phyloP scores from a whole-genome alignment of 2,888 invertebrate species.

The Unio pictorum region DNA sequence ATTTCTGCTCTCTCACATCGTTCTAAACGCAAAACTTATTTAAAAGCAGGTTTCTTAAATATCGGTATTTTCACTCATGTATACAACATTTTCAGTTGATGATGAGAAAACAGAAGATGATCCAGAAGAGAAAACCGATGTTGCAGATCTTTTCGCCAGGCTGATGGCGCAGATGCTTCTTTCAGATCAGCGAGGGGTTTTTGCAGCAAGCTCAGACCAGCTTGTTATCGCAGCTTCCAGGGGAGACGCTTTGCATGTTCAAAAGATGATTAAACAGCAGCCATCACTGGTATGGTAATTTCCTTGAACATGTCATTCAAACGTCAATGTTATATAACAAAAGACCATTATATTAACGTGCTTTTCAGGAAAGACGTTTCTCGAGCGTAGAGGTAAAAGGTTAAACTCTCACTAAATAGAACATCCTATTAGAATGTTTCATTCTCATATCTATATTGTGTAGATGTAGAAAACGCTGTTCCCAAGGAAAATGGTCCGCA shows the following conservation, averaged over 20 bases:
- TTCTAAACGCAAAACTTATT: too few relatives aligned
- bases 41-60: too few relatives aligned
- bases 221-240: slow-evolving; percentile 15
- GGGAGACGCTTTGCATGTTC: slow-evolving; percentile 7
- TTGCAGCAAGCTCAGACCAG: slow-evolving; percentile 8
- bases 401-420: neutral
- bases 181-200: neutral
- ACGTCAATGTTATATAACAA: neutral
- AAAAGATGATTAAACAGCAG: slow-evolving; percentile 7
- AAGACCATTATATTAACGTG: neutral
- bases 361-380: too few relatives aligned
- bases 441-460: neutral
- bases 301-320: neutral
- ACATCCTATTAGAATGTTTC: neutral
- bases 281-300: slow-evolving; percentile 8
- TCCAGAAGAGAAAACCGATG: neutral
- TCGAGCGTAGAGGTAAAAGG: neutral
- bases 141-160: slow-evolving; percentile 5
- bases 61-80: too few relatives aligned
- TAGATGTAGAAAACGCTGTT: too few relatives aligned
- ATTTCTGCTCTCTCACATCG: too few relatives aligned
- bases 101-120: too few relatives aligned
- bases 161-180: slow-evolving; percentile 14
- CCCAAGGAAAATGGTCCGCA: too few relatives aligned
- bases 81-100: too few relatives aligned